Evolutionary conservation across 2,888 invertebrate genomes (phyloP), one percentile per base, ranked within the genome.

Genomic region (Onthophagus sagittarius): DNA sequence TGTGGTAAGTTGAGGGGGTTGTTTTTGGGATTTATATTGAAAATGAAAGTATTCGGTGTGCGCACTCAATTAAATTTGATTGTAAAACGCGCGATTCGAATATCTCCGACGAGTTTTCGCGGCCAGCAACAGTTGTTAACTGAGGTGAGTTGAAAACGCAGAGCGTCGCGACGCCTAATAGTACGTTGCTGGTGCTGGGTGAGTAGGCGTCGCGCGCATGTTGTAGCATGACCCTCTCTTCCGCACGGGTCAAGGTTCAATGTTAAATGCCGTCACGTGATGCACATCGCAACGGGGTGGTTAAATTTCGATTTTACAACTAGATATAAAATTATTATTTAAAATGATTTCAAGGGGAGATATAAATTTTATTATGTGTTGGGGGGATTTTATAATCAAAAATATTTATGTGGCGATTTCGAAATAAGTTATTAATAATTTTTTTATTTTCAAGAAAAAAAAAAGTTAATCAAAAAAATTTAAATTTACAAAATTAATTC

Each of bases 161-260:
- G 77, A 76, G 77, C 78, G 79, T 78, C 79, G 79, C 79, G 79
- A 77, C 77, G 78, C 81, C 80, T 81, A 80, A 23, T 79, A 79
- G 81, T 81, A 78, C 77, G 78, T 76, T 86, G 86, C 85, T 77
- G 23, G 85, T 84, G 81, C 84, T 86, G 86, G 85, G 86, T 85
- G 84, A 85, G 83, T 83, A 84, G 83, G 84, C 84, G 84, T 83
- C 83, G 87, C 86, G 86, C 87, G 87, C 86, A 81, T 73, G 78
- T 76, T 80, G 71, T 73, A 69, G 73, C 67, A 23, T 82, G 81
- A 81, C 82, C 82, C 81, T 74, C 23, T 53, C 39, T 53, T 76
- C 76, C 79, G 80, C 80, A 79, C 81, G 79, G 83, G 84, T 84
- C 84, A 84, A 84, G 84, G 84, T 83, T 80, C 81, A 80, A 80